A percentile compares a stretch with the other conserved stretches of the same genome.
phyloP scores from a whole-genome alignment of 2,797 vertebrate genomes.

The Tragelaphus oryx region DNA sequence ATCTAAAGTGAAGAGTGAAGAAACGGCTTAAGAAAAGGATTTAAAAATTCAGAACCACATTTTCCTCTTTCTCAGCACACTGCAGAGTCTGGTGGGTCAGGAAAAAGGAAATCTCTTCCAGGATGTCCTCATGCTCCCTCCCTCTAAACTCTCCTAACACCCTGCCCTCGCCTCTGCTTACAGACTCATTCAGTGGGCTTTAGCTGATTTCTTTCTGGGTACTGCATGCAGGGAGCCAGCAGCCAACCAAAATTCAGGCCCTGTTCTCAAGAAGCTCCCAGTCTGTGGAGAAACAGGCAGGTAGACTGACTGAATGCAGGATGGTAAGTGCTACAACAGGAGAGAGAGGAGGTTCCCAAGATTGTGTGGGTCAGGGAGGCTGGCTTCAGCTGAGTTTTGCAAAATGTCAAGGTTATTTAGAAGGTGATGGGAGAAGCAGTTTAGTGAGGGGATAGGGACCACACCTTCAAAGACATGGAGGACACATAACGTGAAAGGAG shows the following conservation, averaged over 20 bases:
- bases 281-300: background rate
- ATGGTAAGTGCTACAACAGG: background rate
- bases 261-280: background rate
- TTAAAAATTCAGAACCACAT: background rate
- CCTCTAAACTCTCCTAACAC: background rate
- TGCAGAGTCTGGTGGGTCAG: background rate
- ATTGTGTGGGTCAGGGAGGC: background rate
- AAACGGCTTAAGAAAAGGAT: background rate
- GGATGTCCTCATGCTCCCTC: background rate
- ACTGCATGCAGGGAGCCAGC: background rate
- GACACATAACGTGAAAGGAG: background rate
- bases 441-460: background rate
- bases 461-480: background rate
- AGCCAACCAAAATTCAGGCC: background rate
- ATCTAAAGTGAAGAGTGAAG: slow-evolving; percentile 42
- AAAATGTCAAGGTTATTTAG: background rate
- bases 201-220: background rate
- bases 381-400: background rate
- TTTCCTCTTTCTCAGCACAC: background rate
- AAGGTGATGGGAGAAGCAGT: background rate
- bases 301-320: background rate
- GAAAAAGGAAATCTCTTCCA: background rate
- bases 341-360: background rate
- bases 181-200: background rate
- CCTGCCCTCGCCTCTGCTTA: background rate